Evolutionary conservation across 2,888 invertebrate species (phyloP).

Genomic region (Catocala sponsa): DNA sequence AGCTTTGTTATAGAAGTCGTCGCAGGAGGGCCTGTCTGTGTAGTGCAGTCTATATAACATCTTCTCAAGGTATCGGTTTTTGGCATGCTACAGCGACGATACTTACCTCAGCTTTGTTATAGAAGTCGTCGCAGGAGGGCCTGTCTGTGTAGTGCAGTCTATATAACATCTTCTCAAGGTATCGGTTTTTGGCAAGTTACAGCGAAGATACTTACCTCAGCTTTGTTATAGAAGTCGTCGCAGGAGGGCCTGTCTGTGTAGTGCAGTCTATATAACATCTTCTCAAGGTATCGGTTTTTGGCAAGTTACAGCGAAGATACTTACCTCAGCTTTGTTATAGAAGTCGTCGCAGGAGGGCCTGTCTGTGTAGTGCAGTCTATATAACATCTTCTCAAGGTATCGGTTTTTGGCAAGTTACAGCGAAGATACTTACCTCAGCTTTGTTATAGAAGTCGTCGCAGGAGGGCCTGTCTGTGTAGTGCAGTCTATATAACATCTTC

Average conservation of each 20-base stretch:
- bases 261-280: constrained; percentile 50
- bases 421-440: constrained; percentile 7
- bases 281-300: constrained; percentile 60
- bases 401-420: constrained; percentile 57
- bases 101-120: no score
- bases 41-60: no score
- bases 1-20: no score
- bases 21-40: no score
- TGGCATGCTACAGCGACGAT: no score
- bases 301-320: constrained; percentile 29
- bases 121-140: no score
- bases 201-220: constrained; percentile 4
- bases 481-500: constrained; percentile 51
- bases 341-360: constrained; percentile 41
- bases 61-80: no score
- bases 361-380: constrained; percentile 49
- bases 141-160: no score
- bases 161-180: no score
- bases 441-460: constrained; percentile 39
- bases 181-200: not conserved
- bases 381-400: constrained; percentile 53
- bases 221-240: constrained; percentile 20
- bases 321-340: constrained; percentile 13
- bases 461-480: constrained; percentile 40
- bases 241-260: constrained; percentile 48